Evolutionary conservation across 2,888 invertebrate genomes (phyloP).

Genomic region (Camptogramma bilineatum): DNA sequence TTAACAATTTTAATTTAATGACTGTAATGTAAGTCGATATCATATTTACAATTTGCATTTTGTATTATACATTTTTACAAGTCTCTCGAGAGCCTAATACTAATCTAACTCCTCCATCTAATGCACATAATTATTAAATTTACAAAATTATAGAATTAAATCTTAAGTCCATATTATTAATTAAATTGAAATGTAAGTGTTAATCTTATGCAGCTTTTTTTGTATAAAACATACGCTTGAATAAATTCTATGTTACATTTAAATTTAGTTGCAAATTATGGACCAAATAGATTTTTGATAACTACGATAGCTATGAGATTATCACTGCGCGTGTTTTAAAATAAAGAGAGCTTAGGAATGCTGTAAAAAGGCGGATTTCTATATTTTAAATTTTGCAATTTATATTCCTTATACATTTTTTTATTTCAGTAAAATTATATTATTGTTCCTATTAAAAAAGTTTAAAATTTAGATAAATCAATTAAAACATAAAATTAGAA

Average conservation of each 20-base stretch:
- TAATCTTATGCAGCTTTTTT: not conserved
- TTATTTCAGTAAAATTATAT: too few species aligned
- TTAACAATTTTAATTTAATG: constrained; percentile 85
- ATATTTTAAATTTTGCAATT: not conserved
- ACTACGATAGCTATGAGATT: constrained; percentile 17
- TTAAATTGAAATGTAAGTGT: not conserved
- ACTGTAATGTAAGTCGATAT: constrained; percentile 84
- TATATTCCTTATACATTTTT: not conserved
- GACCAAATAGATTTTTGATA: constrained; percentile 19
- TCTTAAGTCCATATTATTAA: constrained; percentile 1
- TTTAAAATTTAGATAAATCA: too few species aligned
- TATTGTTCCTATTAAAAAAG: too few species aligned
- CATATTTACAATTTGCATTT: constrained; percentile 81
- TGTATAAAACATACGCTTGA: not conserved
- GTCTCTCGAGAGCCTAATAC: constrained; percentile 59
- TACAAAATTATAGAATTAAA: constrained; percentile 48
- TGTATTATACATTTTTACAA: constrained; percentile 83
- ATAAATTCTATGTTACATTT: not conserved
- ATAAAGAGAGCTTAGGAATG: constrained; percentile 20
- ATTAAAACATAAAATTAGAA: too few species aligned
- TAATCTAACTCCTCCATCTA: constrained; percentile 49
- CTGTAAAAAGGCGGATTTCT: constrained; percentile 9
- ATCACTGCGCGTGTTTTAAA: constrained; percentile 30
- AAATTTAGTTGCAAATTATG: not conserved
- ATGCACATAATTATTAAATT: constrained; percentile 45